Conservation (phyloP, 2,113 vertebrate genomes). For the Gorsachius goisagi region DNA sequence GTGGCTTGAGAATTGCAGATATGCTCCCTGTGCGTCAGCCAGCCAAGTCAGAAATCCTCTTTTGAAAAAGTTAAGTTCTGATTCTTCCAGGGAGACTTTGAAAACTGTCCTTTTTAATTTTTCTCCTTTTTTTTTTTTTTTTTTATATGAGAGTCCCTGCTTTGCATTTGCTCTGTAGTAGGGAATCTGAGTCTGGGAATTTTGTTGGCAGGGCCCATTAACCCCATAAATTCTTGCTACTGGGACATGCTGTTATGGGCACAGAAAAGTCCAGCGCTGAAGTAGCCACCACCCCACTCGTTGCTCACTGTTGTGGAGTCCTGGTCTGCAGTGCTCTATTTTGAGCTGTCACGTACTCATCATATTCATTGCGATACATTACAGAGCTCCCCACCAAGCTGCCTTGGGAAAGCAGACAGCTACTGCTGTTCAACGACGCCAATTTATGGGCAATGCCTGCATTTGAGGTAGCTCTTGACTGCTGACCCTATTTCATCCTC, state of each 20-base stretch:
- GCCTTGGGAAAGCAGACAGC: neutral
- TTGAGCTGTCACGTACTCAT: neutral
- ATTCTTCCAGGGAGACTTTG: neutral
- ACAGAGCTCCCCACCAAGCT: no score
- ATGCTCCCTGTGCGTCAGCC: neutral
- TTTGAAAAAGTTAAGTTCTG: neutral
- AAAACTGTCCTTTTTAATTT: neutral
- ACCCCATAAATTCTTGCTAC: neutral
- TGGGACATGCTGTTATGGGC: neutral
- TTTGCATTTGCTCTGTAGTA: neutral
- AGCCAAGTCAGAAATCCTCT: neutral
- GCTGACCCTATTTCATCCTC: neutral
- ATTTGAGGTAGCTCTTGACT: neutral
- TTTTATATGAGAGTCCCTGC: neutral
- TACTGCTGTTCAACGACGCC: fast-evolving
- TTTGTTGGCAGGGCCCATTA: neutral
- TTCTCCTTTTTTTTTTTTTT: neutral
- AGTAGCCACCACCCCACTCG: neutral
- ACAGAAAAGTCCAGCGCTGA: neutral
- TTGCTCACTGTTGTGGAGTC: neutral
- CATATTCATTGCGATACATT: fast-evolving
- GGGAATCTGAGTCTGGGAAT: neutral
- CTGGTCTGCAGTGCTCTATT: neutral
- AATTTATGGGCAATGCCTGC: neutral
- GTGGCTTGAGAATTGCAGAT: neutral